These are phyloP conservation scores for Drosophila mauritiana DNA, from an alignment of 1,140 invertebrate species.

Conservation along the genomic window DNA sequence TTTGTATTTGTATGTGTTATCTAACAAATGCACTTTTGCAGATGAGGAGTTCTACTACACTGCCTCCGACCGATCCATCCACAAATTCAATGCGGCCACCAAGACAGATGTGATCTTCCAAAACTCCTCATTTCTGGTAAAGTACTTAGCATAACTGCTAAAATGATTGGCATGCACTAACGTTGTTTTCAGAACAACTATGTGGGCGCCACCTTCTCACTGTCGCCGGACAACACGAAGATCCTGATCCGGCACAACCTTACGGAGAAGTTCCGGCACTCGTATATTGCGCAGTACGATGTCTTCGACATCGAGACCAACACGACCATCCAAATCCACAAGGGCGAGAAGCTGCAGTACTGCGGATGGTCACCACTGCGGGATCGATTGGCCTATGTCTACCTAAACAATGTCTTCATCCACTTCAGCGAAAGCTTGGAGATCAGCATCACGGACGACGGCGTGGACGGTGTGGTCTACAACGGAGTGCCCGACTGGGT, in stretches of 20 bases:
- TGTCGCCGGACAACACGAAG: conserved; percentile 74
- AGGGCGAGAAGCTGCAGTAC: conserved; percentile 87
- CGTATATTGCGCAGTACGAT: conserved; percentile 79
- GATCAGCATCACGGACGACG: conserved; percentile 87
- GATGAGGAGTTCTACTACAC: conserved; percentile 85
- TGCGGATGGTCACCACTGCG: conserved; percentile 90
- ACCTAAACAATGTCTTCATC: conserved; percentile 90
- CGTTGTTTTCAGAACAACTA: conserved; percentile 55
- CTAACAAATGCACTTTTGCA: conserved; percentile 9
- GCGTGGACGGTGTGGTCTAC: conserved; percentile 88
- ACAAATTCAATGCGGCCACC: conserved; percentile 85
- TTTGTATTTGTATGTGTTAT: too few relatives aligned
- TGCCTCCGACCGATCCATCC: conserved; percentile 81
- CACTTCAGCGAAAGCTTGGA: conserved; percentile 85
- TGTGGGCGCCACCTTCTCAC: conserved; percentile 52
- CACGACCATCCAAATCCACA: conserved; percentile 81
- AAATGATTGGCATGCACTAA: fast-evolving
- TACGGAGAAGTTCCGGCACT: conserved; percentile 73
- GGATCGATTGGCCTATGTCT: conserved; percentile 90
- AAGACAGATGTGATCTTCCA: conserved; percentile 76
- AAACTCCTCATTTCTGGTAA: conserved; percentile 84
- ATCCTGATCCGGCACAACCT: conserved; percentile 73
- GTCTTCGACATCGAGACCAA: conserved; percentile 79
- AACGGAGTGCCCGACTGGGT: conserved; percentile 93
- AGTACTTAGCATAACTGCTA: conserved; percentile 37